These are phyloP conservation scores for Hydrolagus affinis DNA, from an alignment of 2,113 vertebrate species.

Conservation along the genomic window DNA sequence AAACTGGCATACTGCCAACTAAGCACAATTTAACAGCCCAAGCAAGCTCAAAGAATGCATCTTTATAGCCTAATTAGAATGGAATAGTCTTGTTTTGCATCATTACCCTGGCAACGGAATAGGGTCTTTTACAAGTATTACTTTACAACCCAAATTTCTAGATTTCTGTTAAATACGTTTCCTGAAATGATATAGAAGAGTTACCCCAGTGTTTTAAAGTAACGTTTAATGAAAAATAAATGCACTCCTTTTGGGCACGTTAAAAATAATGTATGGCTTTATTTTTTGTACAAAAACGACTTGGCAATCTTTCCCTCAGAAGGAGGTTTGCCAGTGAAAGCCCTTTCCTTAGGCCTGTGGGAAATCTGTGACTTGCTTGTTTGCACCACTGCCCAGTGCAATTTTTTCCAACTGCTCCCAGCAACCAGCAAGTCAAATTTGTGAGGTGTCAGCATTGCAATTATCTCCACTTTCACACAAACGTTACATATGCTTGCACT, in stretches of 20 bases:
- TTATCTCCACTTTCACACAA: background rate
- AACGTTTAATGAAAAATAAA: background rate
- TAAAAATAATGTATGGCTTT: background rate
- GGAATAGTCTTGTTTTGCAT: background rate
- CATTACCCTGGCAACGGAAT: background rate
- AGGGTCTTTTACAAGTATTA: background rate
- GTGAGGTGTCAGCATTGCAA: background rate
- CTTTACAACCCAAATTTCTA: background rate
- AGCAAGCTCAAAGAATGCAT: background rate
- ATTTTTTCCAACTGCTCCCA: background rate
- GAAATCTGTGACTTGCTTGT: background rate
- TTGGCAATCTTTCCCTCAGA: background rate
- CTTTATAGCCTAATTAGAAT: background rate
- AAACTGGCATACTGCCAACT: background rate
- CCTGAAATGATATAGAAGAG: too few species aligned
- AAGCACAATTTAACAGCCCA: too few species aligned
- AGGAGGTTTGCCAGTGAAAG: background rate
- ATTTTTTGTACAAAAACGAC: background rate
- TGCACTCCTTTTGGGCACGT: background rate
- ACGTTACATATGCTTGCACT: background rate
- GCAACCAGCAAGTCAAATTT: background rate
- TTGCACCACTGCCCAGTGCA: background rate
- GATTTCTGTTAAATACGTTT: too few species aligned
- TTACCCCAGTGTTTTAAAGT: background rate
- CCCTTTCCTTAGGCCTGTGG: background rate